Evolutionary conservation across 2,888 invertebrate genomes (phyloP), one percentile per base, ranked within the genome.

Genomic region (Netelia virgata): DNA sequence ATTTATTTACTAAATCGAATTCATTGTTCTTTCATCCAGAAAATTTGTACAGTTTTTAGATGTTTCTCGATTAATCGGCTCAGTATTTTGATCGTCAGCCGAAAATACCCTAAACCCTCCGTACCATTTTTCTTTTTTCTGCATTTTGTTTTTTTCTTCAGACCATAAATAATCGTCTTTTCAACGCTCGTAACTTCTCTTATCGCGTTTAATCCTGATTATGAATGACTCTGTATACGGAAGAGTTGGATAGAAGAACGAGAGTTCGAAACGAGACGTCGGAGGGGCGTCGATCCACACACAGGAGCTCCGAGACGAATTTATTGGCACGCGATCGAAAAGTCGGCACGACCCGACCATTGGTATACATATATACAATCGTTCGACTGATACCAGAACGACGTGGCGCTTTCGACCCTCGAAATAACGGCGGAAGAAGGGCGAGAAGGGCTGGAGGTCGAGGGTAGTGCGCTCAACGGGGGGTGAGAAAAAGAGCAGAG

Each of bases 291-390:
- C 81, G 82, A 74, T 84, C 70, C 69, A 72, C 77, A 53, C 43
- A 53, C 55, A 16, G 28, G 28, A 20, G 41, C 63, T 43, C 81
- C 81, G 75, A 85, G 83, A 85, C 85, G 81, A 86, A 86, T 86
- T 86, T 86, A 86, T 86, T 85, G 86, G 81, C 86, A 86, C 81
- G 85, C 86, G 85, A 86, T 86, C 85, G 85, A 83, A 85, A 85
- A 86, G 84, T 83, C 80, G 81, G 76, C 64, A 55, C 16, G 10
- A 16, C 28, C 41, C 66, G 18, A 36, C 53, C 66, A 36, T n/a
- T 3, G n/a, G n/a, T 5, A 63, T 41, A 57, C 43, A 55, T 57
- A 57, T 18, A 43, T 61, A 73, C 11, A 23, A 61, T 5, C 11
- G 16, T 10, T 11, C 23, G 47, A 23, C 70, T 20, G 55, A 59